Evolutionary conservation across 2,888 invertebrate species (phyloP).

Genomic region (Choreutis nemorana): DNA sequence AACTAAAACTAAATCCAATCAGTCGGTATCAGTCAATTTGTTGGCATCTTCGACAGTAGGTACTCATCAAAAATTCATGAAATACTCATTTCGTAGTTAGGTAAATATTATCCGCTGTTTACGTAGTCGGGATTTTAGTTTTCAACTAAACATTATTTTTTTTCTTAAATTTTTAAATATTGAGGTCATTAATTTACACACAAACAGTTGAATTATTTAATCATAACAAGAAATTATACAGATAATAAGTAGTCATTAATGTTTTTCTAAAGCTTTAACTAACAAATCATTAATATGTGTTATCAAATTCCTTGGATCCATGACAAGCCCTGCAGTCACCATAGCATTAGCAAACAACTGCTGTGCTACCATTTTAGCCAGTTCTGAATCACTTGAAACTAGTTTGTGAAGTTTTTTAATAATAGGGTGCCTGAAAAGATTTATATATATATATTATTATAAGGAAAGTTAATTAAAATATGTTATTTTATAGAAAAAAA

Average conservation of each 20-base stretch:
- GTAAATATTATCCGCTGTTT: no score
- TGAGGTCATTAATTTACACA: neutral
- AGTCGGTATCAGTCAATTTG: no score
- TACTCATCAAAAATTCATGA: no score
- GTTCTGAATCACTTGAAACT: constrained; percentile 74
- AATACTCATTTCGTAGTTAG: no score
- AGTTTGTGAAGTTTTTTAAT: constrained; percentile 87
- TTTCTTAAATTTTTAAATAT: no score
- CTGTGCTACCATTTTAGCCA: constrained; percentile 85
- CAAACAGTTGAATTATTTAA: constrained; percentile 4
- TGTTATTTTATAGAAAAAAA: no score
- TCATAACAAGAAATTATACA: no score
- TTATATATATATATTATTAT: constrained; percentile 4
- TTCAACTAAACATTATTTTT: no score
- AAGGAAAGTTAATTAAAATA: neutral
- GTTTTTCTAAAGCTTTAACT: constrained; percentile 80
- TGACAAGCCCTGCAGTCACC: constrained; percentile 92
- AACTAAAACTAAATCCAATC: no score
- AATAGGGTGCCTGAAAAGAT: constrained; percentile 77
- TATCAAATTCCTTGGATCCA: constrained; percentile 88
- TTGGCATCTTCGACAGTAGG: no score
- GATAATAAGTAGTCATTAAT: constrained; percentile 30
- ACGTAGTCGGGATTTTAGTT: no score
- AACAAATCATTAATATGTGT: constrained; percentile 88
- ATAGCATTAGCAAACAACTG: constrained; percentile 95